Evolutionary conservation across 2,888 invertebrate species (phyloP), one percentile per base, ranked within the genome.

Genomic region (Heteromyza rotundicornis): DNA sequence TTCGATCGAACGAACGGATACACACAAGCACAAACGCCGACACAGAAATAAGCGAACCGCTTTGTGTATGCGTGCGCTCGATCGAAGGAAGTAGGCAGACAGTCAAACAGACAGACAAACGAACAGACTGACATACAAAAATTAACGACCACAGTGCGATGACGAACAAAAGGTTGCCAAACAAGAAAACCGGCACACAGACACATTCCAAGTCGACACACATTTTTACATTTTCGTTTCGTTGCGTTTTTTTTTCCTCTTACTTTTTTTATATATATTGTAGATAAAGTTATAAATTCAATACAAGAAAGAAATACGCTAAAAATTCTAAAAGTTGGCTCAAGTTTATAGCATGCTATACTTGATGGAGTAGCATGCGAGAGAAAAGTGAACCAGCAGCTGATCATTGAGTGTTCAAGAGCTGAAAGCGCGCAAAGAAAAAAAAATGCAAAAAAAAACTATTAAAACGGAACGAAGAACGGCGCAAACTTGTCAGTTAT

Each of bases 141-240:
- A 47, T 47, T 47, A 47, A 47, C 47, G 47, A 47, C 14, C 20
- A 20, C 2, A 47, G 19, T 47, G 20, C 62, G 62, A 60, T 57
- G 70, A 27, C 59, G 58, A 50, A 68, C 69, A 69, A 75, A 77
- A 74, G 72, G 73, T 75, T 74, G 73, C 74, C 73, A 74, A 74
- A 72, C 73, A 70, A 72, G 74, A 75, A 76, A 74, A 75, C 74
- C 73, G 50, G 51, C 57, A 36, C 57, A 51, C n/a, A 36, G 35
- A 16, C 57, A 23, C 16, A 35, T 12, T 7, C 20, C 16, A 40
- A 17, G 5, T 19, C 8, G 40, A 40, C 40, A 10, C 10, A 10
- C 40, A 32, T 5, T 32, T 12, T 32, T 12, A n/a, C 40, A 27
- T 27, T 27, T 27, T 10, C 5, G 7, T 27, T 5, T 27, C 10